A percentile compares a stretch with the other conserved stretches of the same genome.
Evolutionary conservation across 2,797 vertebrate genomes (phyloP).

Genomic region (Astyanax mexicanus): DNA sequence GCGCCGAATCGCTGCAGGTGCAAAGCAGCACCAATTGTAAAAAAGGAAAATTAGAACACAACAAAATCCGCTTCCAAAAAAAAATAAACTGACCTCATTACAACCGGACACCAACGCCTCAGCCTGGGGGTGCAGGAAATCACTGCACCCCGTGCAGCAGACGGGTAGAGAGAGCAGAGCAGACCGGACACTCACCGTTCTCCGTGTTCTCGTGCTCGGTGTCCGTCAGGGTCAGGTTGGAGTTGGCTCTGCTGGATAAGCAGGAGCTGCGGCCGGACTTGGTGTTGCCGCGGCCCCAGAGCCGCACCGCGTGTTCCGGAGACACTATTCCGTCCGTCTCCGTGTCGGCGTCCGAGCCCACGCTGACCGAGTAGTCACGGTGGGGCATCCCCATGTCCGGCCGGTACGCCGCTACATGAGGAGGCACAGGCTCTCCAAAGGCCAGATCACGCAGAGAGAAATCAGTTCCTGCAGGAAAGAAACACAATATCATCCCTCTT

Average conservation of each 20-base stretch:
- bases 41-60: slow-evolving; percentile 10
- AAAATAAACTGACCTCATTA: slow-evolving; percentile 25
- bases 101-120: slow-evolving; percentile 12
- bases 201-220: slow-evolving; percentile 97
- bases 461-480: slow-evolving; percentile 80
- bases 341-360: slow-evolving; percentile 91
- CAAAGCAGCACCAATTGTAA: slow-evolving; percentile 25
- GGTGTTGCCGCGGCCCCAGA: slow-evolving; percentile 91
- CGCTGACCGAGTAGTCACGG: slow-evolving; percentile 90
- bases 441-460: slow-evolving; percentile 93
- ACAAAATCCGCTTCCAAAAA: slow-evolving; percentile 27
- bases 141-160: neutral
- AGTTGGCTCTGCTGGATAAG: slow-evolving; percentile 96
- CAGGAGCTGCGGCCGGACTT: slow-evolving; percentile 97
- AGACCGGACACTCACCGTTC: slow-evolving; percentile 80
- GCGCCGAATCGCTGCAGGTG: slow-evolving; percentile 24
- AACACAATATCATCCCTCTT: neutral
- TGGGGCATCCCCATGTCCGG: slow-evolving; percentile 89
- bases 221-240: slow-evolving; percentile 96
- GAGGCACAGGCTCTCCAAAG: slow-evolving; percentile 86
- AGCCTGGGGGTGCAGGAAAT: neutral
- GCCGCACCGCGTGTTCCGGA: slow-evolving; percentile 88
- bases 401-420: slow-evolving; percentile 88
- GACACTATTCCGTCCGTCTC: slow-evolving; percentile 93
- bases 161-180: neutral